These are phyloP conservation scores for Ceriagrion tenellum DNA, from an alignment of 2,888 invertebrate species.

Conservation along the genomic window DNA sequence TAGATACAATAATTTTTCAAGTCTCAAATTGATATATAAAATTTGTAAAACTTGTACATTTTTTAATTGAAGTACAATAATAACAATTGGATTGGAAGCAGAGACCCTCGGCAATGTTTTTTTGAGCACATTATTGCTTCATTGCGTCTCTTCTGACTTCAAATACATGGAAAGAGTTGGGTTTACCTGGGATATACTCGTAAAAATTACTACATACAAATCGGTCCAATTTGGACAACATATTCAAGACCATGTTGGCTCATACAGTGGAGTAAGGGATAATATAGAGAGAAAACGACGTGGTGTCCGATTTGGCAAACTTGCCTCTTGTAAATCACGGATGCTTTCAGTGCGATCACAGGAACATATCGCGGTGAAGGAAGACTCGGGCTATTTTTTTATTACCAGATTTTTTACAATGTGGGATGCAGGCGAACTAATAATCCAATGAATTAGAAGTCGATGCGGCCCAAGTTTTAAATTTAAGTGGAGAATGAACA, in stretches of 20 bases:
- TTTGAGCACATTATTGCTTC: background rate
- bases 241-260: background rate
- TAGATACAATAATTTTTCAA: slow-evolving; percentile 14
- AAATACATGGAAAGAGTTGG: background rate
- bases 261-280: background rate
- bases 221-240: background rate
- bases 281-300: background rate
- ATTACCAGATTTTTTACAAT: too few species aligned
- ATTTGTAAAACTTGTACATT: slow-evolving; percentile 61
- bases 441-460: too few species aligned
- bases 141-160: background rate
- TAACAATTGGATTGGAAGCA: slow-evolving; percentile 23
- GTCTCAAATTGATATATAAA: slow-evolving; percentile 36
- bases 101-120: background rate
- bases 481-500: too few species aligned
- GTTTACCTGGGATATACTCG: too few species aligned
- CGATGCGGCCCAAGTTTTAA: too few species aligned
- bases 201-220: background rate
- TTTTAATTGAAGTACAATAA: slow-evolving; percentile 42
- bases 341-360: background rate
- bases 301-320: background rate
- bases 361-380: background rate
- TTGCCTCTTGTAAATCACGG: background rate
- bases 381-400: background rate
- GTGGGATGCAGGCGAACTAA: too few species aligned